Evolutionary conservation across 1,140 invertebrate species (phyloP).

Genomic region (Ceratosolen fusciceps): DNA sequence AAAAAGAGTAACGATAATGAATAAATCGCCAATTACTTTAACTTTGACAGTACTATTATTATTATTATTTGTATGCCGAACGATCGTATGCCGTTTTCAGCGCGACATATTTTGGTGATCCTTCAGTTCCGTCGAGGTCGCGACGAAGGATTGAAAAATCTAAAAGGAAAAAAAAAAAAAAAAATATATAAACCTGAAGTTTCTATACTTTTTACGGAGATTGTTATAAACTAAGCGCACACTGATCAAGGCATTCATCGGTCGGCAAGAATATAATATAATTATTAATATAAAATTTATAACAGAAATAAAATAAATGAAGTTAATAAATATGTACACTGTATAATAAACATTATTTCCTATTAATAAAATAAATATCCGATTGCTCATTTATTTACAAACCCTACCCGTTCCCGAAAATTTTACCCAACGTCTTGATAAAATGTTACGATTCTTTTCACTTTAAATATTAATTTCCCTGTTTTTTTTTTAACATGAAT

Average conservation of each 20-base stretch:
- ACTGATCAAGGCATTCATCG: slow-evolving; percentile 71
- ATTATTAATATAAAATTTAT: slow-evolving; percentile 72
- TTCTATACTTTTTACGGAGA: slow-evolving; percentile 72
- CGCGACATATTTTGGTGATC: slow-evolving; percentile 56
- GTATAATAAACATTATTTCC: slow-evolving; percentile 73
- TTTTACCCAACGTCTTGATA: too few species aligned
- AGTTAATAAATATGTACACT: slow-evolving; percentile 72
- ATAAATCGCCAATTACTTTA: slow-evolving; percentile 71
- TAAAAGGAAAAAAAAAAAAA: slow-evolving; percentile 59
- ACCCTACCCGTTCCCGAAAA: too few species aligned
- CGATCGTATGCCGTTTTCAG: slow-evolving; percentile 58
- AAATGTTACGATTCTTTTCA: background rate
- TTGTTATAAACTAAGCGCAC: slow-evolving; percentile 71
- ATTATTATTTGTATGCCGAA: slow-evolving; percentile 71
- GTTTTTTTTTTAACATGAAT: too few species aligned
- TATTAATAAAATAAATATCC: slow-evolving; percentile 65
- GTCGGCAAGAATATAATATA: slow-evolving; percentile 71
- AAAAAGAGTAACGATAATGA: slow-evolving; percentile 45
- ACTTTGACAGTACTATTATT: slow-evolving; percentile 70
- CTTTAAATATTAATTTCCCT: background rate
- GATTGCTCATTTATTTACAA: background rate
- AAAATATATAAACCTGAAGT: slow-evolving; percentile 68
- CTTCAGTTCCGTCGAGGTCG: slow-evolving; percentile 49
- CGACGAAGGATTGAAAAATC: slow-evolving; percentile 50
- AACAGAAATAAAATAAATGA: slow-evolving; percentile 72